A percentile compares a stretch with the other conserved stretches of the same genome.
Evolutionary conservation across 2,888 invertebrate genomes (phyloP).

Genomic region (Temnothorax ravouxi): DNA sequence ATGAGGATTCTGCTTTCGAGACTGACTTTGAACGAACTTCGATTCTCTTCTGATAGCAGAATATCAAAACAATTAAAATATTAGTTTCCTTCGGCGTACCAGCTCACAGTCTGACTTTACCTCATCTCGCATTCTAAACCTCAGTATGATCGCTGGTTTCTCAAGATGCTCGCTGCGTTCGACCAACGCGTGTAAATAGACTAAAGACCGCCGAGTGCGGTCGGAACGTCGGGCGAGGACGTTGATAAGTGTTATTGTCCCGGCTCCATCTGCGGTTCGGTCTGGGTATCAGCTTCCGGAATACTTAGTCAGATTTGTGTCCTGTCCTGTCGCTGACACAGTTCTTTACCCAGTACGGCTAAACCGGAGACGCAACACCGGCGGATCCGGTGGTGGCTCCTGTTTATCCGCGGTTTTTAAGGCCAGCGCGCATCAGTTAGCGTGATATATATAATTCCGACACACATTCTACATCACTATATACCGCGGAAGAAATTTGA

Average conservation of each 20-base stretch:
- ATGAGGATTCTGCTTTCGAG: background rate
- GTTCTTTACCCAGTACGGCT: constrained; percentile 29
- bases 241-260: constrained; percentile 82
- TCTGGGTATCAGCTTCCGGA: constrained; percentile 79
- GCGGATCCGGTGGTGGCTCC: constrained; percentile 35
- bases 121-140: background rate
- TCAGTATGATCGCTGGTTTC: background rate
- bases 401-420: constrained; percentile 46
- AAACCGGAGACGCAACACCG: constrained; percentile 25
- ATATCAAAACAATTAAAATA: background rate
- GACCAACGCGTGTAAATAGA: constrained; percentile 63
- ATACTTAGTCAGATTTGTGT: constrained; percentile 72
- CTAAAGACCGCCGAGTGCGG: constrained; percentile 69
- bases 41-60: background rate
- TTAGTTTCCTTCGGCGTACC: background rate
- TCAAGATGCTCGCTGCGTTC: constrained; percentile 30
- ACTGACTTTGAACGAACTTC: background rate
- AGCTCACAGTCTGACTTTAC: background rate
- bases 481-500: background rate
- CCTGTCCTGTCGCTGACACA: constrained; percentile 62
- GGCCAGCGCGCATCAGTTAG: constrained; percentile 9
- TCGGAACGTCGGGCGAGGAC: constrained; percentile 73
- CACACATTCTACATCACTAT: background rate
- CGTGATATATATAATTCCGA: background rate
- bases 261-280: constrained; percentile 79